Evolutionary conservation across 1,140 invertebrate species (phyloP).

Genomic region (Gonioctena quinquepunctata): DNA sequence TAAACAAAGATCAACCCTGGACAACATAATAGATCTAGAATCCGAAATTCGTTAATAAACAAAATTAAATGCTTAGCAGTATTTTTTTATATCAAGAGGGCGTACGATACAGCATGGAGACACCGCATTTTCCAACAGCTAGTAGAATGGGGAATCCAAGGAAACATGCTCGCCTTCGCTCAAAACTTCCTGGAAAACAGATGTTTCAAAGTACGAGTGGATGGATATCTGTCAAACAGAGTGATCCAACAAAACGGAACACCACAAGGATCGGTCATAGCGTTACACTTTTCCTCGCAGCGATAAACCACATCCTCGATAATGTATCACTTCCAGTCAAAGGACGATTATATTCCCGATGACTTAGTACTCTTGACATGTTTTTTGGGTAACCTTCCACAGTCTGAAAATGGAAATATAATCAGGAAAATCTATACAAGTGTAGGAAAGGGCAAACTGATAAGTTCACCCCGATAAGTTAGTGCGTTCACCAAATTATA

Average conservation of each 20-base stretch:
- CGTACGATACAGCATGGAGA: constrained; percentile 15
- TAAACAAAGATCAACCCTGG: neutral
- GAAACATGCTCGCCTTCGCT: constrained; percentile 17
- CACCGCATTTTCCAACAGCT: constrained; percentile 16
- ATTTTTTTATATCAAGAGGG: constrained; percentile 19
- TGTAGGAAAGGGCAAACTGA: too few species aligned
- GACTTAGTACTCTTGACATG: too few species aligned
- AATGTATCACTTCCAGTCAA: neutral
- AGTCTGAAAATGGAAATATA: too few species aligned
- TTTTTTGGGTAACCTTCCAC: too few species aligned
- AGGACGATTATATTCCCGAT: too few species aligned
- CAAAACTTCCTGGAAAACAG: constrained; percentile 21
- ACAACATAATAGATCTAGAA: constrained; percentile 14
- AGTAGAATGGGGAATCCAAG: neutral
- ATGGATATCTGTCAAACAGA: neutral
- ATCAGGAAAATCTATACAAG: too few species aligned
- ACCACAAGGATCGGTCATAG: constrained; percentile 5
- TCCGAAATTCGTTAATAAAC: constrained; percentile 6
- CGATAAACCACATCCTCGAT: constrained; percentile 18
- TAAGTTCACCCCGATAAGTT: too few species aligned
- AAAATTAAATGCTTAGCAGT: neutral
- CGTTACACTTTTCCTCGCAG: constrained; percentile 11
- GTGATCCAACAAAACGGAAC: neutral
- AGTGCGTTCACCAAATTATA: too few species aligned
- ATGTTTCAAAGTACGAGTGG: neutral